Conservation (phyloP, 2,113 vertebrate species). For the Nannospalax galili region DNA sequence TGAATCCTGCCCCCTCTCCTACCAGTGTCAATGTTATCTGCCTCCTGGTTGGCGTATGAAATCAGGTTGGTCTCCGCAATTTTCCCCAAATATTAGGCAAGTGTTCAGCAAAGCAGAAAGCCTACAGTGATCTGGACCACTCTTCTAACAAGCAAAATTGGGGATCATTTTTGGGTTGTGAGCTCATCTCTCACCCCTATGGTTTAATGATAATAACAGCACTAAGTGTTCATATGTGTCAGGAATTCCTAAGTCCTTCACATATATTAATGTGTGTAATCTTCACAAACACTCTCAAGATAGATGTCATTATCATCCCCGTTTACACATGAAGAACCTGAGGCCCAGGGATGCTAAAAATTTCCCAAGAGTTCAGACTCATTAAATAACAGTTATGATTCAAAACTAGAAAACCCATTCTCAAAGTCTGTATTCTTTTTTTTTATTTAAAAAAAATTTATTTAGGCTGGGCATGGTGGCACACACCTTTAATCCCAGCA, state of each 20-base stretch:
- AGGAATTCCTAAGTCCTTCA: constrained; percentile 5
- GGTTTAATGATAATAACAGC: neutral
- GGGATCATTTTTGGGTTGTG: neutral
- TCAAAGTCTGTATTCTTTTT: constrained; percentile 17
- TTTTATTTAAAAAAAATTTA: neutral
- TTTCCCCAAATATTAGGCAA: constrained; percentile 16
- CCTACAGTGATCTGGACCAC: neutral
- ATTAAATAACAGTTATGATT: constrained; percentile 1
- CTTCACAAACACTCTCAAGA: neutral
- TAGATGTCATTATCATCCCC: neutral
- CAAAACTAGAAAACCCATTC: neutral
- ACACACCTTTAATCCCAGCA: too few relatives aligned
- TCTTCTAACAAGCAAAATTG: neutral
- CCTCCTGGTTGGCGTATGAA: neutral
- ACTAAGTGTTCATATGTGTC: neutral
- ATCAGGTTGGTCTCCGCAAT: constrained; percentile 16
- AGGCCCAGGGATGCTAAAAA: neutral
- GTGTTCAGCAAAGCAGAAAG: neutral
- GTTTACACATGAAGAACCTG: neutral
- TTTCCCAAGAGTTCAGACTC: constrained; percentile 34
- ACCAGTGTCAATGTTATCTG: neutral
- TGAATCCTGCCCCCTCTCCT: constrained; percentile 26
- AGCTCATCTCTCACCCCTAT: neutral
- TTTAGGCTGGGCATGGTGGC: too few relatives aligned
- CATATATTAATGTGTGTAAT: neutral